These are phyloP conservation scores for Oncorhynchus kisutch DNA, from an alignment of 2,113 vertebrate species.

Conservation along the genomic window DNA sequence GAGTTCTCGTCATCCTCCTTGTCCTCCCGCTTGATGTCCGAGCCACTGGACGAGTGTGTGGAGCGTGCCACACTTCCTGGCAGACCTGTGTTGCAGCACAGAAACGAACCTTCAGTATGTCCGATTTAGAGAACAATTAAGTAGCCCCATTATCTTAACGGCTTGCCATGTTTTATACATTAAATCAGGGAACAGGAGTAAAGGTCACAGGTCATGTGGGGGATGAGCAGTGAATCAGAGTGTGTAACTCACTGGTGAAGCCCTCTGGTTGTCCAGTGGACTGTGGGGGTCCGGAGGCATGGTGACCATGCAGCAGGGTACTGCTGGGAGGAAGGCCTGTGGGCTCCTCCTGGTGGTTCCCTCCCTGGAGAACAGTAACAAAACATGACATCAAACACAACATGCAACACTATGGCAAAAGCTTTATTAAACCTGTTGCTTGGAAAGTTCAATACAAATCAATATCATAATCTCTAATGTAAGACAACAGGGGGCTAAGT, in stretches of 20 bases:
- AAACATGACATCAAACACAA: not conserved
- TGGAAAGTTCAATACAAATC: too few species aligned
- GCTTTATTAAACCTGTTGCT: too few species aligned
- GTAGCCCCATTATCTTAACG: too few species aligned
- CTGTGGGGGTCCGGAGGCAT: constrained; percentile 82
- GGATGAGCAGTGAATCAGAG: not conserved
- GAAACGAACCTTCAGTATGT: too few species aligned
- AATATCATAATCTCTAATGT: too few species aligned
- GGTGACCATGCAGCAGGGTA: constrained; percentile 84
- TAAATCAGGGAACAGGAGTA: too few species aligned
- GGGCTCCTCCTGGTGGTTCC: constrained; percentile 83
- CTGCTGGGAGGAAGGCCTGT: constrained; percentile 78
- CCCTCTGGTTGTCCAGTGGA: constrained; percentile 83
- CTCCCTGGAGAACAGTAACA: constrained; percentile 66
- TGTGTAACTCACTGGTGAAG: constrained; percentile 81
- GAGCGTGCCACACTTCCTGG: constrained; percentile 79
- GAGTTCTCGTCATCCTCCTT: constrained; percentile 93
- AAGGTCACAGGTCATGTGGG: not conserved
- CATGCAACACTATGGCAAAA: too few species aligned
- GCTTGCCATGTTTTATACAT: too few species aligned
- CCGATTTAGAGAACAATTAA: too few species aligned
- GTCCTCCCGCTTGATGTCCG: constrained; percentile 92
- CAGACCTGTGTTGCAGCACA: constrained; percentile 59
- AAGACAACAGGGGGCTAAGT: rapidly evolving
- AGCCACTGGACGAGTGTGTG: constrained; percentile 77